Percentiles rank a stretch among this genome's conserved stretches.
phyloP scores from a whole-genome alignment of 2,888 invertebrate species.

The Punctoribates punctum region DNA sequence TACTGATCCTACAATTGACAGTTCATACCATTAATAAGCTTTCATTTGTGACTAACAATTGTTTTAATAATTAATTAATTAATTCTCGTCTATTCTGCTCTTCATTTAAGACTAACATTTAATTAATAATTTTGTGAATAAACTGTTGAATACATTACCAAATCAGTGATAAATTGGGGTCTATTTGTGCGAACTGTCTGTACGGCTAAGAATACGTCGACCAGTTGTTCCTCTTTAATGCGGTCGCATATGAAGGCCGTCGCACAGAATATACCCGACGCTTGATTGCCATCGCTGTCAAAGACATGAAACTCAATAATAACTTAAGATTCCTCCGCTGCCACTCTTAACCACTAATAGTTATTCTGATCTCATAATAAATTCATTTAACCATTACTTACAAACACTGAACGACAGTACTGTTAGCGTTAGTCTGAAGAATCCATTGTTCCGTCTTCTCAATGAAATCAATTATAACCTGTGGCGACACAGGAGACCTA shows the following conservation, averaged over 20 bases:
- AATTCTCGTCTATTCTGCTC: not conserved
- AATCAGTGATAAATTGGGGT: slow-evolving; percentile 53
- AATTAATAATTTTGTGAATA: not conserved
- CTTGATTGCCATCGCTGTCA: slow-evolving; percentile 56
- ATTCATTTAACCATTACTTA: slow-evolving; percentile 40
- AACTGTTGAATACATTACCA: slow-evolving; percentile 44
- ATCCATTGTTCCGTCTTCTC: slow-evolving; percentile 28
- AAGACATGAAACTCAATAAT: not conserved
- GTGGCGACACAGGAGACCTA: not conserved
- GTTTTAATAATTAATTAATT: not conserved
- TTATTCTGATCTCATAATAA: not conserved
- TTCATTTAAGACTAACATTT: not conserved
- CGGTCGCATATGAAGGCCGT: slow-evolving; percentile 57
- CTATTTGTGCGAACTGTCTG: slow-evolving; percentile 56
- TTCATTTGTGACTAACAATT: not conserved
- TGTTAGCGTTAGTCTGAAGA: slow-evolving; percentile 9
- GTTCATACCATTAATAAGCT: not conserved
- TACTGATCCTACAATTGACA: slow-evolving; percentile 46
- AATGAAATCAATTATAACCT: slow-evolving; percentile 22
- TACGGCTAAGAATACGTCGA: slow-evolving; percentile 58
- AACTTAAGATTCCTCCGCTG: too few species aligned
- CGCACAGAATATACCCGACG: slow-evolving; percentile 57
- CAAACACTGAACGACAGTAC: slow-evolving; percentile 47
- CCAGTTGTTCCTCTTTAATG: slow-evolving; percentile 57
- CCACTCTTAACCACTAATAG: too few species aligned